These are phyloP conservation scores for Oreochromis aureus DNA, from an alignment of 2,113 vertebrate species.

Conservation along the genomic window DNA sequence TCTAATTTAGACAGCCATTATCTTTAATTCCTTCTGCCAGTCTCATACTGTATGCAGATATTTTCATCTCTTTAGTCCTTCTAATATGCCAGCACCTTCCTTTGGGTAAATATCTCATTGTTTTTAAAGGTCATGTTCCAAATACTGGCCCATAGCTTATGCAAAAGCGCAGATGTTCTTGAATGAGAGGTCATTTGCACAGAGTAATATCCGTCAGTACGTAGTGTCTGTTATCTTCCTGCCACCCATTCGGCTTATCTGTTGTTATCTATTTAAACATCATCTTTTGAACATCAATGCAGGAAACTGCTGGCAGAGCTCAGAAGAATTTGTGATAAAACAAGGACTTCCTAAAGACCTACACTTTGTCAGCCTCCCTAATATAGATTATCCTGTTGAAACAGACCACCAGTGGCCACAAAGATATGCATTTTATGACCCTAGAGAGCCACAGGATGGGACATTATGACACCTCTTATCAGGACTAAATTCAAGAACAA, in stretches of 20 bases:
- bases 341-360: background rate
- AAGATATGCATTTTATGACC: background rate
- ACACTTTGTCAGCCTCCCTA: background rate
- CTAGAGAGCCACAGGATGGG: background rate
- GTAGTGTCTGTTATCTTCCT: background rate
- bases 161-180: constrained; percentile 49
- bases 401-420: background rate
- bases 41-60: constrained; percentile 19
- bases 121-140: constrained; percentile 61
- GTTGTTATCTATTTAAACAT: background rate
- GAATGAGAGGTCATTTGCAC: constrained; percentile 47
- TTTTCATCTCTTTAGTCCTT: constrained; percentile 10
- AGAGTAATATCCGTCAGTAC: constrained; percentile 3
- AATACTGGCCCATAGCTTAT: constrained; percentile 41
- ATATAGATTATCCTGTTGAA: background rate
- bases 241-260: background rate
- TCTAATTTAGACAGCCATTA: constrained; percentile 20
- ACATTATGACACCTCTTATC: background rate
- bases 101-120: constrained; percentile 61
- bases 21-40: constrained; percentile 3
- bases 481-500: background rate
- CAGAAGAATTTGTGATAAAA: background rate
- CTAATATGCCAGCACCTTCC: constrained; percentile 42
- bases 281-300: background rate
- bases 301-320: background rate